These are phyloP conservation scores for Esperia sulphurella DNA, from an alignment of 2,888 invertebrate species.

Conservation along the genomic window DNA sequence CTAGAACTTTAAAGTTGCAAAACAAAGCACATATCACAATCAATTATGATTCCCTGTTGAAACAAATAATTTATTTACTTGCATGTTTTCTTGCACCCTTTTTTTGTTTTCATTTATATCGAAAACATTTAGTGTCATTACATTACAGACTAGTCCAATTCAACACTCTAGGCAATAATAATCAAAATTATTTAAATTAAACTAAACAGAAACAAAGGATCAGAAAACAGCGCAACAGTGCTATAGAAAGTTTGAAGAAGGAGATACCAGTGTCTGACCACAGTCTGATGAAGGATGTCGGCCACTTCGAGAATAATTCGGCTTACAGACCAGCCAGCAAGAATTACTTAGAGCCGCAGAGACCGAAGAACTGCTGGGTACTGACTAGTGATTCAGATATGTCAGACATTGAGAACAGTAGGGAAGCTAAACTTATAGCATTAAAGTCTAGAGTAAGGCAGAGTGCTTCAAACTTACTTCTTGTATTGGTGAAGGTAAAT, in stretches of 20 bases:
- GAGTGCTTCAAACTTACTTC: conserved; percentile 81
- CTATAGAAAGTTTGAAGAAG: conserved; percentile 65
- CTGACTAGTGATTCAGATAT: conserved; percentile 84
- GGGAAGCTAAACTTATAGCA: conserved; percentile 67
- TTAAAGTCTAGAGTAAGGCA: conserved; percentile 82
- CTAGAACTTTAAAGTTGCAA: too few relatives aligned
- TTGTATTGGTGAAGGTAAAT: conserved; percentile 77
- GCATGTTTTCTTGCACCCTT: too few relatives aligned
- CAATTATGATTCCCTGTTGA: too few relatives aligned
- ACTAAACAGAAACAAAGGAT: conserved; percentile 70
- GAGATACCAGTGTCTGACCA: conserved; percentile 67
- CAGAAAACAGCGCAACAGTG: conserved; percentile 69
- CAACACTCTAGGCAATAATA: too few relatives aligned
- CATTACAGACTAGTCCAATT: too few relatives aligned
- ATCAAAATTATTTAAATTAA: too few relatives aligned
- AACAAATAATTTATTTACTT: too few relatives aligned
- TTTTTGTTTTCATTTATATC: too few relatives aligned
- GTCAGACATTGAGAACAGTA: conserved; percentile 80
- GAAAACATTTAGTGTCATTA: too few relatives aligned
- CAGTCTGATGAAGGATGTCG: conserved; percentile 64
- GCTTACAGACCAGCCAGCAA: conserved; percentile 60
- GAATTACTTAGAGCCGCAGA: conserved; percentile 54
- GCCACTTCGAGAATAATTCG: conserved; percentile 56
- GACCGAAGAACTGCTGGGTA: conserved; percentile 46
- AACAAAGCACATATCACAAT: too few relatives aligned